A percentile compares a stretch with the other conserved stretches of the same genome.
Conservation (phyloP, 1,140 invertebrate species). For the Glossosoma conforme region DNA sequence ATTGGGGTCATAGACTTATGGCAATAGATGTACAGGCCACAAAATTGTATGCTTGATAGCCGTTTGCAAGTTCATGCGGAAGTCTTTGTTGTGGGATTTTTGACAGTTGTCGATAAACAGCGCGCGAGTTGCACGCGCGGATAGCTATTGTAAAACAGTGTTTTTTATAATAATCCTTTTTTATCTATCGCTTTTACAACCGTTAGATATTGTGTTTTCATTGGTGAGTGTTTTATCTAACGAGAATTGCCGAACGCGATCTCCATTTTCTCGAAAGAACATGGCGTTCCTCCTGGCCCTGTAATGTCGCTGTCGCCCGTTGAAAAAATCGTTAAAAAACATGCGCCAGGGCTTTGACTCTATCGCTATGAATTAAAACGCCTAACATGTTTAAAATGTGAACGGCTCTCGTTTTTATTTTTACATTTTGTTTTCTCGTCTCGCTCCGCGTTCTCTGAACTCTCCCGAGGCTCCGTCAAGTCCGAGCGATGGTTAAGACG, state of each 20-base stretch:
- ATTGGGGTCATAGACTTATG: too few species aligned
- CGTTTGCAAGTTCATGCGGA: too few species aligned
- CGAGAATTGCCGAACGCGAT: slow-evolving; percentile 12
- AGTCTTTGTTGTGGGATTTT: slow-evolving; percentile 48
- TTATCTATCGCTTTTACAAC: slow-evolving; percentile 2
- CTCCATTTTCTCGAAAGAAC: slow-evolving; percentile 20
- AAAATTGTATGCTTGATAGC: too few species aligned
- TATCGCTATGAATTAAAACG: too few species aligned
- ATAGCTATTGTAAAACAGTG: slow-evolving; percentile 2
- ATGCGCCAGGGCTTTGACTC: too few species aligned
- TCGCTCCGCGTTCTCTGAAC: too few species aligned
- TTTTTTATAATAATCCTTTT: slow-evolving; percentile 12
- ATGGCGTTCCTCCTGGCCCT: slow-evolving; percentile 14
- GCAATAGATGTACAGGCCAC: too few species aligned
- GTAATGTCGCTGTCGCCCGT: not conserved
- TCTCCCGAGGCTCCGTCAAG: too few species aligned
- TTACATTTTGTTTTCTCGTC: too few species aligned
- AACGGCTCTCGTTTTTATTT: too few species aligned
- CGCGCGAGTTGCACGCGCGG: slow-evolving; percentile 2
- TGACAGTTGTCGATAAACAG: slow-evolving; percentile 39
- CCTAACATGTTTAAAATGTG: too few species aligned
- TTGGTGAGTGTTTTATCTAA: slow-evolving; percentile 19
- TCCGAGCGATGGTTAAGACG: slow-evolving; percentile 53
- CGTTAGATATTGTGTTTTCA: not conserved
- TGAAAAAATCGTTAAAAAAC: too few species aligned